A percentile compares a stretch with the other conserved stretches of the same genome.
Conservation (phyloP, 2,888 invertebrate genomes). For the Scaptomyza parva region DNA sequence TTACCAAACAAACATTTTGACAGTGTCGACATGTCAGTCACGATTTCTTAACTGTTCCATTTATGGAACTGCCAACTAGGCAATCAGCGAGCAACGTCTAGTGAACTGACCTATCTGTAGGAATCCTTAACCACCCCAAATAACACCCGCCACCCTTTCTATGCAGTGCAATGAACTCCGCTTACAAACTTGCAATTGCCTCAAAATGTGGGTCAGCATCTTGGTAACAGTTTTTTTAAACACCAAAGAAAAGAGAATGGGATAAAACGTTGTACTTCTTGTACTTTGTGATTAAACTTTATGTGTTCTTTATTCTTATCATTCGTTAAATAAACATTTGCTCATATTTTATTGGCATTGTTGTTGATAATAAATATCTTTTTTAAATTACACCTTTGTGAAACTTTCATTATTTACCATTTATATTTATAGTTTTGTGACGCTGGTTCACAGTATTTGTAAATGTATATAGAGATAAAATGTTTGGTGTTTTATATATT, state of each 20-base stretch:
- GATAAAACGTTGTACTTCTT: neutral
- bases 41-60: constrained; percentile 39
- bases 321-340: constrained; percentile 6
- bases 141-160: neutral
- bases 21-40: constrained; percentile 21
- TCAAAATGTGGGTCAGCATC: constrained; percentile 40
- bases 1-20: constrained; percentile 27
- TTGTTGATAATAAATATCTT: constrained; percentile 5
- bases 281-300: neutral
- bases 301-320: constrained; percentile 3
- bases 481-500: neutral
- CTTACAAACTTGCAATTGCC: constrained; percentile 10
- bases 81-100: constrained; percentile 48
- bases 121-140: constrained; percentile 3
- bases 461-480: constrained; percentile 6
- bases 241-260: too few relatives aligned
- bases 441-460: neutral
- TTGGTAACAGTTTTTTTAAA: neutral
- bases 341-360: neutral
- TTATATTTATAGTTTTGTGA: constrained; percentile 6
- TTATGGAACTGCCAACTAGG: constrained; percentile 28
- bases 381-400: constrained; percentile 1
- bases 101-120: constrained; percentile 57
- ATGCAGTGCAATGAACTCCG: constrained; percentile 54
- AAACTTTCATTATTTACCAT: constrained; percentile 12